Evolutionary conservation across 2,888 invertebrate species (phyloP), one percentile per base, ranked within the genome.

Genomic region (Coenonympha arcania): DNA sequence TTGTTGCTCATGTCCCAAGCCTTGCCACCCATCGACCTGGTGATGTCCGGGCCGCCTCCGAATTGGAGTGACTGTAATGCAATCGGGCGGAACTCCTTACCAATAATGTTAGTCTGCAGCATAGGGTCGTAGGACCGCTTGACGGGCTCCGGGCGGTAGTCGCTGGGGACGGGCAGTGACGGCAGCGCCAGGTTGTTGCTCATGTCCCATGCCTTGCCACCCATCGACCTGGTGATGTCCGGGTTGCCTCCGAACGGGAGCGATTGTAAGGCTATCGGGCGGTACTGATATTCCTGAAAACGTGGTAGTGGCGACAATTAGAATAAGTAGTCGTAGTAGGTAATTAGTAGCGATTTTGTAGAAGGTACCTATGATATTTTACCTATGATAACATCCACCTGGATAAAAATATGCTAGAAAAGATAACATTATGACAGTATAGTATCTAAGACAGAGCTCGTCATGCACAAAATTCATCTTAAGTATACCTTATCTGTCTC

Each of bases 1-100:
- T 76, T 82, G 70, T 84, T 87, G 68, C 71, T 80, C 47, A 84
- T 59, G 50, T 87, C 87, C 80, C 84, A 87, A 57, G 73, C 76
- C 66, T 80, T 83, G 52, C 68, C 69, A 5, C 80, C 73, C 48
- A 86, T 79, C 26, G 72, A 73, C 6, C 76, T 70, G 61, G 83
- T 71, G 52, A 87, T 78, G 61, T 87, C 81, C 8, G 80, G 76
- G 56, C 73, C 78, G 66, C 71, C 76, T 2, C 76, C 79, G 65
- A 83, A 83, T 1, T 83, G 81, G 66, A 81, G 79, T 6, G 80
- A 78, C 57, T 82, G n/a, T n/a, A n/a, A n/a, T n/a, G n/a, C n/a
- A n/a, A n/a, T n/a, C n/a, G n/a, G n/a, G n/a, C n/a, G n/a, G n/a
- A n/a, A n/a, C n/a, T n/a, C n/a, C 81, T 78, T 55, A 85, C 85